Conservation (phyloP, 2,888 invertebrate species). For the Drosophila infuscata region DNA sequence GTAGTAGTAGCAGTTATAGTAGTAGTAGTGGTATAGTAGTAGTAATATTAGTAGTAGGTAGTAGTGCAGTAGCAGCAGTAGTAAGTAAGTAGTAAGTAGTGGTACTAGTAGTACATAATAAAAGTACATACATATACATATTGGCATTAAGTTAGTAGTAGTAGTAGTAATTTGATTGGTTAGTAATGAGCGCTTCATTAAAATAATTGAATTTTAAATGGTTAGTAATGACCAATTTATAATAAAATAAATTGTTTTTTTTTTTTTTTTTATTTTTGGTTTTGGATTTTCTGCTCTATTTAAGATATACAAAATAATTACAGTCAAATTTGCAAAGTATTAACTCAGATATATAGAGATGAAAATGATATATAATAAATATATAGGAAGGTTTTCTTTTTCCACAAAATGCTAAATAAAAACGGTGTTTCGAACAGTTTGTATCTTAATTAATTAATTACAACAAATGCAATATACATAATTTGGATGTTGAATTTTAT, state of each 20-base stretch:
- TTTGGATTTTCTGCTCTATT: slow-evolving; percentile 40
- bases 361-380: slow-evolving; percentile 26
- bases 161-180: slow-evolving; percentile 37
- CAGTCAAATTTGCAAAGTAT: slow-evolving; percentile 47
- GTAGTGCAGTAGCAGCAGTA: slow-evolving; percentile 40
- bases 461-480: slow-evolving; percentile 59
- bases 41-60: slow-evolving; percentile 29
- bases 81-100: slow-evolving; percentile 31
- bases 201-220: slow-evolving; percentile 37
- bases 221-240: slow-evolving; percentile 45
- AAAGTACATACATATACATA: slow-evolving; percentile 51
- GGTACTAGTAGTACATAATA: slow-evolving; percentile 55
- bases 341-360: slow-evolving; percentile 37
- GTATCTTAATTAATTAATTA: slow-evolving; percentile 42
- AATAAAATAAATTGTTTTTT: slow-evolving; percentile 21
- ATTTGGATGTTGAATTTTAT: slow-evolving; percentile 32
- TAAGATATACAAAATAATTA: slow-evolving; percentile 46
- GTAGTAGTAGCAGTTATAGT: slow-evolving; percentile 16
- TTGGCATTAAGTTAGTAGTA: slow-evolving; percentile 36
- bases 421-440: slow-evolving; percentile 39
- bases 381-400: slow-evolving; percentile 32
- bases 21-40: slow-evolving; percentile 31
- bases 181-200: slow-evolving; percentile 44
- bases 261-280: background rate
- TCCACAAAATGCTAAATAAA: slow-evolving; percentile 71